Conservation (phyloP, 2,888 invertebrate species). For the Itoplectis maculator region DNA sequence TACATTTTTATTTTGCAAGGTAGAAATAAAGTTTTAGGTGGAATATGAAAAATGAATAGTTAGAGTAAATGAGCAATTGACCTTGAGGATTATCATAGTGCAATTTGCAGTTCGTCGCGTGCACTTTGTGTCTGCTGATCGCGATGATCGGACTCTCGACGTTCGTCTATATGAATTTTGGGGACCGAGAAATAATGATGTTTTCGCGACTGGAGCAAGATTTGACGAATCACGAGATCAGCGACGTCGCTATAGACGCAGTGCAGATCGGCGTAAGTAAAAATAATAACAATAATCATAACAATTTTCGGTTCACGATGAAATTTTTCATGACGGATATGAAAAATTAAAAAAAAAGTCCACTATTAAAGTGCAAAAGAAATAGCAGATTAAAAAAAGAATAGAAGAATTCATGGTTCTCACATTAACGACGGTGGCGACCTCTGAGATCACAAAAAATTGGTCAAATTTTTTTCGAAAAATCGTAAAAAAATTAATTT, state of each 20-base stretch:
- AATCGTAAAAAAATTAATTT: too few species aligned
- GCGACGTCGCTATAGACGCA: conserved; percentile 32
- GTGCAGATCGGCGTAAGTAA: conserved; percentile 56
- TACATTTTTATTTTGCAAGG: not conserved
- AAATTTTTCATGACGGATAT: too few species aligned
- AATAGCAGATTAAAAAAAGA: too few species aligned
- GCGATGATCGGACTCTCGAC: conserved; percentile 40
- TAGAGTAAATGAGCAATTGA: not conserved
- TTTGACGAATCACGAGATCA: conserved; percentile 24
- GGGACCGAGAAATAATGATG: conserved; percentile 33
- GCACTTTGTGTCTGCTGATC: conserved; percentile 45
- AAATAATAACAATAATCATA: not conserved
- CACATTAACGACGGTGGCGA: too few species aligned
- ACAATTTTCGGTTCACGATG: too few species aligned
- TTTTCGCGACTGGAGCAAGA: conserved; percentile 37
- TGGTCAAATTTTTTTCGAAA: too few species aligned
- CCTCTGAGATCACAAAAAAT: too few species aligned
- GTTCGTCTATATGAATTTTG: conserved; percentile 34
- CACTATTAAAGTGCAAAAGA: too few species aligned
- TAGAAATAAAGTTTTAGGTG: not conserved
- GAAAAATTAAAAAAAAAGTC: too few species aligned
- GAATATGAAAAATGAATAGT: not conserved
- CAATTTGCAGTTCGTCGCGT: conserved; percentile 57
- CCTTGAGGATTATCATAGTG: not conserved
- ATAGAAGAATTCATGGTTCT: too few species aligned